Conservation (phyloP, 2,888 invertebrate species). For the Drosophila antonietae region DNA sequence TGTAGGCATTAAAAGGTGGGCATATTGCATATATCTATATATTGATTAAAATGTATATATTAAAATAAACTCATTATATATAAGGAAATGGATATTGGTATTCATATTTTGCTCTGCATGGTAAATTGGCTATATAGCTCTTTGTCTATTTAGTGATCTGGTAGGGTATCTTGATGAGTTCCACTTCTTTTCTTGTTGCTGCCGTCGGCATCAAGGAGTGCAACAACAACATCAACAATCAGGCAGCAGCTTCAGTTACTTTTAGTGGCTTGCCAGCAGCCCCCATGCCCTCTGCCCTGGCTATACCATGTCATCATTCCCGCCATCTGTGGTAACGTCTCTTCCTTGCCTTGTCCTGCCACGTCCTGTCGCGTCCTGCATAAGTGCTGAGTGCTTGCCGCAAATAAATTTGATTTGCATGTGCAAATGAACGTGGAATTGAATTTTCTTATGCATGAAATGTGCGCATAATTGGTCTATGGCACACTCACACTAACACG, state of each 20-base stretch:
- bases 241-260: constrained; percentile 58
- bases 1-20: background rate
- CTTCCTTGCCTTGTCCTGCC: constrained; percentile 38
- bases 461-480: constrained; percentile 77
- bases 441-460: constrained; percentile 82
- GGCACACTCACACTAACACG: constrained; percentile 31
- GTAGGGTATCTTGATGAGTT: background rate
- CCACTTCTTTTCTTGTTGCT: constrained; percentile 21
- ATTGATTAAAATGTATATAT: background rate
- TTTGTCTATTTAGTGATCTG: background rate
- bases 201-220: constrained; percentile 26
- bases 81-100: background rate
- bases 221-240: constrained; percentile 37
- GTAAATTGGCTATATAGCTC: no score
- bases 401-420: constrained; percentile 81
- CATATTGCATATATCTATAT: background rate
- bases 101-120: background rate
- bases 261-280: constrained; percentile 40
- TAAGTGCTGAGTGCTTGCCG: constrained; percentile 71
- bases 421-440: constrained; percentile 81
- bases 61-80: no score
- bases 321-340: constrained; percentile 23
- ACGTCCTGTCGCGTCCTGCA: constrained; percentile 48
- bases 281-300: constrained; percentile 9
- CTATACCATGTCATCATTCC: background rate